Conservation (phyloP, 2,113 vertebrate species). For the Ameiurus melas region DNA sequence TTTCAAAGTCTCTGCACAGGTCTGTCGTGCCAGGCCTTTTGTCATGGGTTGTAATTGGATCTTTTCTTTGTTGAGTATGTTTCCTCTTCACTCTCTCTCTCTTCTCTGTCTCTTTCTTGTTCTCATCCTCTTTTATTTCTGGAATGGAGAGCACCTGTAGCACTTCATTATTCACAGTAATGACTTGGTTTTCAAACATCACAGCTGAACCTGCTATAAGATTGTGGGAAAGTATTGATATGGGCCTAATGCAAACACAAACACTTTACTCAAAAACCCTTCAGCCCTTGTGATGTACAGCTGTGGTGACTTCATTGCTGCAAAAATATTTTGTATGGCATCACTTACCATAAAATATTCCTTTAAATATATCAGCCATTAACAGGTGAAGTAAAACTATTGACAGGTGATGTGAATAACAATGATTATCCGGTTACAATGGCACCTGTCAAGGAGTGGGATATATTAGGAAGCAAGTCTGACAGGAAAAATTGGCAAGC, state of each 20-base stretch:
- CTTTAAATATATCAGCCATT: too few relatives aligned
- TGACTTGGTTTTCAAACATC: conserved; percentile 34
- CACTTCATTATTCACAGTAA: conserved; percentile 50
- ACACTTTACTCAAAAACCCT: neutral
- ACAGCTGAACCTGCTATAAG: conserved; percentile 4
- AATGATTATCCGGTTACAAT: too few relatives aligned
- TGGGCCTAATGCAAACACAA: neutral
- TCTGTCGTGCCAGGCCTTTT: conserved; percentile 14
- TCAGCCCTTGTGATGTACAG: neutral
- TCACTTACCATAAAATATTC: neutral
- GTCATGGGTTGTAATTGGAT: conserved; percentile 48
- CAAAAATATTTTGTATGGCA: neutral
- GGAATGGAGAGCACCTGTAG: conserved; percentile 15
- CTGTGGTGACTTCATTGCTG: neutral
- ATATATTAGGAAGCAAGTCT: too few relatives aligned
- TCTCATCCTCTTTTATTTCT: neutral
- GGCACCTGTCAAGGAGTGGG: too few relatives aligned
- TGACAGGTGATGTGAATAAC: too few relatives aligned
- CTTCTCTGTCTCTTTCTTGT: neutral
- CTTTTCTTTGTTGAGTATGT: conserved; percentile 16
- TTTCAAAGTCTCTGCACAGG: conserved; percentile 13
- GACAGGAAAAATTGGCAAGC: too few relatives aligned
- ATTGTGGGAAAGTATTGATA: neutral
- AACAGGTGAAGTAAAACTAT: too few relatives aligned
- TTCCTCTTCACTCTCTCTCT: neutral